Evolutionary conservation across 30 jellyfish, hydroid and myxozoan genomes (phyloP).

Genomic region (Hydra vulgaris): DNA sequence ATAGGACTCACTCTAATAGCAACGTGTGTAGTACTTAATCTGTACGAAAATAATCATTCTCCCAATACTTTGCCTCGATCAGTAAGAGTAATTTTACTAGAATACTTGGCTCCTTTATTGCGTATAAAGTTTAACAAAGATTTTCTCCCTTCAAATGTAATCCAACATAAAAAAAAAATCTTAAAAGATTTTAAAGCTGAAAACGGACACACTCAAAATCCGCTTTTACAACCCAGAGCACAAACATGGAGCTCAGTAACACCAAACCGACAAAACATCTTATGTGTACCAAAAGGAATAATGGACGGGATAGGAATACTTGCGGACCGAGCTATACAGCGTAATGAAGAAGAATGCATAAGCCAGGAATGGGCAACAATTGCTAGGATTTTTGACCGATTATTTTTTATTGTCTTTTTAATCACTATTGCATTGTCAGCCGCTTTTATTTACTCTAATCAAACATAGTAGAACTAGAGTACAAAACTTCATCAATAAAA

Average conservation of each 20-base stretch:
- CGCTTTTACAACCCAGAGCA: no score
- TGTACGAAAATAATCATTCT: constrained; percentile 67
- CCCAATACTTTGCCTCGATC: constrained; percentile 64
- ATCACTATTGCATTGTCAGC: constrained; percentile 68
- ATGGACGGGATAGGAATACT: constrained; percentile 71
- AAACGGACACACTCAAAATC: no score
- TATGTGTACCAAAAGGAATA: constrained; percentile 49
- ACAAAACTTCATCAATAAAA: no score
- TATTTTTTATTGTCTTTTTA: constrained; percentile 50
- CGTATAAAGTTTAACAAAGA: constrained; percentile 18
- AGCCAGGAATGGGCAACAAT: constrained; percentile 84
- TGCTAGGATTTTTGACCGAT: constrained; percentile 81
- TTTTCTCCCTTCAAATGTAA: neutral
- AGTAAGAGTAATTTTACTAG: constrained; percentile 43
- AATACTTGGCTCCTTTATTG: constrained; percentile 67
- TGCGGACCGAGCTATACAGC: constrained; percentile 74
- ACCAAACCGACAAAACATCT: constrained; percentile 1
- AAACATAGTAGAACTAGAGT: no score
- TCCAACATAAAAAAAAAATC: no score
- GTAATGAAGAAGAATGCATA: constrained; percentile 45
- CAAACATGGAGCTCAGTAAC: neutral
- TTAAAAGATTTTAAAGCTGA: no score
- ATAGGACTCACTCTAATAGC: constrained; percentile 79
- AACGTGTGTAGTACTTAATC: constrained; percentile 66
- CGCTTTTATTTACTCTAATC: constrained; percentile 40